A percentile compares a stretch with the other conserved stretches of the same genome.
Evolutionary conservation across 2,888 invertebrate species (phyloP).

Genomic region (Metacarcinus magister): DNA sequence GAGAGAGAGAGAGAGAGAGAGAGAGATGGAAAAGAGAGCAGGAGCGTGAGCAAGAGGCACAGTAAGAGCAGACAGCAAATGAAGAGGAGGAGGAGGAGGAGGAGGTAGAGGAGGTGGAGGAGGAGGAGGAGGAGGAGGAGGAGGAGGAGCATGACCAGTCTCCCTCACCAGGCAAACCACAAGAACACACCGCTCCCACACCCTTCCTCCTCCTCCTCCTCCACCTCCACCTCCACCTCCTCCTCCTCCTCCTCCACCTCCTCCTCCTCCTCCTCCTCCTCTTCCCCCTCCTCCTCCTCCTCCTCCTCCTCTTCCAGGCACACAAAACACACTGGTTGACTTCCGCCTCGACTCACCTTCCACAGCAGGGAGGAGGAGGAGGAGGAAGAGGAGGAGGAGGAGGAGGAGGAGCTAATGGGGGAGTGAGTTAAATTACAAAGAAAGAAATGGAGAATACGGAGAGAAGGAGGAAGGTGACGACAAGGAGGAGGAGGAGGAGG

Average conservation of each 20-base stretch:
- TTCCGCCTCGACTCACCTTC: slow-evolving; percentile 48
- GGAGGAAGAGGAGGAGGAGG: neutral
- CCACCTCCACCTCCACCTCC: neutral
- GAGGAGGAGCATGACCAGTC: slow-evolving; percentile 30
- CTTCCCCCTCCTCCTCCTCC: slow-evolving; percentile 21
- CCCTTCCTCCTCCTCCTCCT: slow-evolving; percentile 22
- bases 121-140: slow-evolving; percentile 26
- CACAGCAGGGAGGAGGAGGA: neutral
- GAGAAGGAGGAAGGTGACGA: neutral
- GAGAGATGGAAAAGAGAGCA: no score
- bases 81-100: neutral
- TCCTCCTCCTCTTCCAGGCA: slow-evolving; percentile 33
- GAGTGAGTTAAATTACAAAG: neutral
- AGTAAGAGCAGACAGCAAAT: neutral
- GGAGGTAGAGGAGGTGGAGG: neutral
- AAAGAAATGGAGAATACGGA: neutral
- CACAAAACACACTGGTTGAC: slow-evolving; percentile 41
- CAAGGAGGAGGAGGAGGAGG: neutral
- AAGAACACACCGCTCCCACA: slow-evolving; percentile 10
- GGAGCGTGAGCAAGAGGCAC: neutral
- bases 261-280: neutral
- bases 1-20: neutral
- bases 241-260: neutral
- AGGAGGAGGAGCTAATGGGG: neutral
- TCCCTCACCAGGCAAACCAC: neutral